These are phyloP conservation scores for Cremastinae sp. DNA, from an alignment of 2,888 invertebrate genomes.

Conservation along the genomic window DNA sequence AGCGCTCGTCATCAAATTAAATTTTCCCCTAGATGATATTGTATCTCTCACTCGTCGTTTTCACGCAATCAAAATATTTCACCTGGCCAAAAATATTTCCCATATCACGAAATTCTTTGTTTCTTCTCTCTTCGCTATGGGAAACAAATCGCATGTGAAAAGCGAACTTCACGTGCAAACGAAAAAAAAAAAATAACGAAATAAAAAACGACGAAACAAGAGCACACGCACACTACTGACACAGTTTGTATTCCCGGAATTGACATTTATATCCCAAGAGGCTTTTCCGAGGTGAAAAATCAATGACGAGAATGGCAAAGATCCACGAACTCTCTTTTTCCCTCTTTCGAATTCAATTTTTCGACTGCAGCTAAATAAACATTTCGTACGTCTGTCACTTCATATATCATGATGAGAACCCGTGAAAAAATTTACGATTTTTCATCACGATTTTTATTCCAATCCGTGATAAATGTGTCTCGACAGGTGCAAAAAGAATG, in stretches of 20 bases:
- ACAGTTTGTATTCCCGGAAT: slow-evolving; percentile 34
- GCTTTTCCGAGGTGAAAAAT: slow-evolving; percentile 34
- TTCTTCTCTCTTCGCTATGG: slow-evolving; percentile 11
- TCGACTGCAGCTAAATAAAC: background rate
- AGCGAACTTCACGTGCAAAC: slow-evolving; percentile 26
- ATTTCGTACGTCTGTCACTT: slow-evolving; percentile 17
- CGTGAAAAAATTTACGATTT: too few relatives aligned
- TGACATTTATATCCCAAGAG: slow-evolving; percentile 43
- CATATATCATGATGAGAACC: too few relatives aligned
- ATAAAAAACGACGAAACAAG: background rate
- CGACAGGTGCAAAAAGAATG: background rate
- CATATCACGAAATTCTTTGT: background rate
- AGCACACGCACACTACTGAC: slow-evolving; percentile 24
- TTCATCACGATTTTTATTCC: background rate
- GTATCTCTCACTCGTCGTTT: background rate
- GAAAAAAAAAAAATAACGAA: slow-evolving; percentile 14
- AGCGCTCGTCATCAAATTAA: background rate
- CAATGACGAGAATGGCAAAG: slow-evolving; percentile 13
- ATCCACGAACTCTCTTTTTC: background rate
- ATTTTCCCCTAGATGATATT: background rate
- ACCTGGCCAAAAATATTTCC: background rate
- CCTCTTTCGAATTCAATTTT: slow-evolving; percentile 1
- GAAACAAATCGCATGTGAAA: background rate
- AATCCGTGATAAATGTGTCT: too few relatives aligned
- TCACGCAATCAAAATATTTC: background rate